Evolutionary conservation across 1,140 invertebrate species (phyloP).

Genomic region (Cotesia glomerata): DNA sequence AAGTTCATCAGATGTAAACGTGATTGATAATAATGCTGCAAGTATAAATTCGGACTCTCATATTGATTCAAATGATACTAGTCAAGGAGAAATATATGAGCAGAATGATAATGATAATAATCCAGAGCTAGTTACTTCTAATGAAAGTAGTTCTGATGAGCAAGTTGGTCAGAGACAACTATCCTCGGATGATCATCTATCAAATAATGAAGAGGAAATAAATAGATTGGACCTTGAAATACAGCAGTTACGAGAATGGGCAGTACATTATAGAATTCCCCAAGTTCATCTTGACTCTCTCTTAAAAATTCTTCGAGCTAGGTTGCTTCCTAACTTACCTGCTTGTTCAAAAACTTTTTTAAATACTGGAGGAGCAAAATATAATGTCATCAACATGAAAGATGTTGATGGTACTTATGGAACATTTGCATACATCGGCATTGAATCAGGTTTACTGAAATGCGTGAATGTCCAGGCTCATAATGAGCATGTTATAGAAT

Average conservation of each 20-base stretch:
- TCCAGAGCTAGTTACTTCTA: neutral
- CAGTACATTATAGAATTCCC: constrained; percentile 6
- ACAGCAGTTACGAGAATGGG: neutral
- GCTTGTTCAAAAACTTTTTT: constrained; percentile 27
- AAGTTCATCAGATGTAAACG: neutral
- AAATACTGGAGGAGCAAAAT: constrained; percentile 3
- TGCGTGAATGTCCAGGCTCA: constrained; percentile 25
- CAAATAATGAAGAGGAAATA: neutral
- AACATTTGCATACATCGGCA: constrained; percentile 20
- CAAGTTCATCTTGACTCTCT: constrained; percentile 20
- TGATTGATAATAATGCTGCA: neutral
- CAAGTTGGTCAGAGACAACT: neutral
- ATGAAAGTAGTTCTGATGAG: neutral
- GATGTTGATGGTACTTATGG: constrained; percentile 6
- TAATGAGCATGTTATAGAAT: neutral
- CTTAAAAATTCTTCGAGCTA: constrained; percentile 14
- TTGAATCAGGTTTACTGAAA: neutral
- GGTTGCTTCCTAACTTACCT: constrained; percentile 21
- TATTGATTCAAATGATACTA: neutral
- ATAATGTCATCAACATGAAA: constrained; percentile 18
- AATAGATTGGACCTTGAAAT: neutral
- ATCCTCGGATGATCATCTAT: neutral
- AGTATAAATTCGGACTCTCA: neutral
- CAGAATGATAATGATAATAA: neutral
- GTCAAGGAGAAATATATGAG: neutral